Evolutionary conservation across 2,797 vertebrate species (phyloP), one percentile per base, ranked within the genome.

Genomic region (Peromyscus melanophrys): DNA sequence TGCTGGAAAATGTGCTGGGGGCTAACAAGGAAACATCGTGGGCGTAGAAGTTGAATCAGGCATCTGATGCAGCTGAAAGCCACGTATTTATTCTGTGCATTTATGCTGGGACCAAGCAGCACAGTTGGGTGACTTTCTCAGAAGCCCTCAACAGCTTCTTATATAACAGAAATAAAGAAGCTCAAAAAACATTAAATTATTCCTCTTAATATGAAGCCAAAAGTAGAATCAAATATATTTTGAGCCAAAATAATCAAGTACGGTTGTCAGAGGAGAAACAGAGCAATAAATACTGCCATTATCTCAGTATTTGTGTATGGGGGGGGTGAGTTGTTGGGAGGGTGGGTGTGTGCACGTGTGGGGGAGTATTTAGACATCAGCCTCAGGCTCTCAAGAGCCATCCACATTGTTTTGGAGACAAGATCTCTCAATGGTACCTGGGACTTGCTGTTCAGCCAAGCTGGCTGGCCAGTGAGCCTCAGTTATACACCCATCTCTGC

Each of bases 231-330:
- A 71, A 96, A 85, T 94, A 67, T 31, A 29, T 40, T 46, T 84
- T 37, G 73, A 69, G 55, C 88, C 84, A 95, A 90, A 96, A 97
- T 78, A 95, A 95, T 52, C 40, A 94, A 92, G 27, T 55, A 23
- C 11, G 81, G 17, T 40, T 76, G 82, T 91, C 83, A 83, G 57
- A 93, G 95, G 86, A n/a, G 63, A 78, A 96, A 80, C 37, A 84
- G 46, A 71, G 43, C 67, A 78, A 78, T 84, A 84, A 86, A 59
- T 78, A 73, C 55, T 85, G 81, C 63, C 55, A 67, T 80, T 80
- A 52, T 8, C 29, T 67, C 86, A 49, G 0, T 55, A 27, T 88
- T 57, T 73, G 67, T 29, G 37, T 40, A 4, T 19, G 29, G 29
- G 27, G 27, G 40, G 6, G 40, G 31, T 37, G 31, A 16, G 84